Conservation (phyloP, 1,140 invertebrate genomes). For the Aphaenogaster rudis region DNA sequence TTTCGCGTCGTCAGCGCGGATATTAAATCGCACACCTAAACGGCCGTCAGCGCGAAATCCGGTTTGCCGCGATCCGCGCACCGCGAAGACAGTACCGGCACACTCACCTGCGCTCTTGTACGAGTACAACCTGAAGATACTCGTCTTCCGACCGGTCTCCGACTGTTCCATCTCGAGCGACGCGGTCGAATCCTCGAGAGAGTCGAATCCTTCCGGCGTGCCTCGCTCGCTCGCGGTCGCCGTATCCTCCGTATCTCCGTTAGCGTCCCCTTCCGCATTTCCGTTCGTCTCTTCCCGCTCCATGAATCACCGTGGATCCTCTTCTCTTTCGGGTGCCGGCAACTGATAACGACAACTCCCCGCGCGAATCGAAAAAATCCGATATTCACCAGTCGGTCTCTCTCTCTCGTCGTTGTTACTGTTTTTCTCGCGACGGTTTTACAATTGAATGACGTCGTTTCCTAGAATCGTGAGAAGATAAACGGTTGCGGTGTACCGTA, state of each 20-base stretch:
- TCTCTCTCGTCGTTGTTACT: not conserved
- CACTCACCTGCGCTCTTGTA: conserved; percentile 75
- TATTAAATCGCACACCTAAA: not conserved
- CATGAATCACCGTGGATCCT: conserved; percentile 29
- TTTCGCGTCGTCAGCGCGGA: not conserved
- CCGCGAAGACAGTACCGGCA: not conserved
- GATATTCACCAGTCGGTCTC: not conserved
- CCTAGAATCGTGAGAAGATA: not conserved
- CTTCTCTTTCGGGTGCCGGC: not conserved
- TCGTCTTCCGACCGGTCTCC: conserved; percentile 74
- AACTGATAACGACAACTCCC: not conserved
- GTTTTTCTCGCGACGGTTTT: not conserved
- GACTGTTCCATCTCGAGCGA: conserved; percentile 62
- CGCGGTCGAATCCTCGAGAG: conserved; percentile 34
- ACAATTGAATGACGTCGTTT: not conserved
- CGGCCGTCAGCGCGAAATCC: not conserved
- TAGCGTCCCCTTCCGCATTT: conserved; percentile 3
- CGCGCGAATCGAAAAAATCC: not conserved
- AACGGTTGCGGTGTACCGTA: not conserved
- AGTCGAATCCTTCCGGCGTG: conserved; percentile 31
- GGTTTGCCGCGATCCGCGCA: not conserved
- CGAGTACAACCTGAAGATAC: conserved; percentile 79
- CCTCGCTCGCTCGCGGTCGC: not conserved
- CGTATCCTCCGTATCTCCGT: not conserved
- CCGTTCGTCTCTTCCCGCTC: conserved; percentile 15